Percentiles rank a stretch among this genome's conserved stretches.
Evolutionary conservation across 2,113 vertebrate genomes (phyloP).

Genomic region (Notothenia rossii): DNA sequence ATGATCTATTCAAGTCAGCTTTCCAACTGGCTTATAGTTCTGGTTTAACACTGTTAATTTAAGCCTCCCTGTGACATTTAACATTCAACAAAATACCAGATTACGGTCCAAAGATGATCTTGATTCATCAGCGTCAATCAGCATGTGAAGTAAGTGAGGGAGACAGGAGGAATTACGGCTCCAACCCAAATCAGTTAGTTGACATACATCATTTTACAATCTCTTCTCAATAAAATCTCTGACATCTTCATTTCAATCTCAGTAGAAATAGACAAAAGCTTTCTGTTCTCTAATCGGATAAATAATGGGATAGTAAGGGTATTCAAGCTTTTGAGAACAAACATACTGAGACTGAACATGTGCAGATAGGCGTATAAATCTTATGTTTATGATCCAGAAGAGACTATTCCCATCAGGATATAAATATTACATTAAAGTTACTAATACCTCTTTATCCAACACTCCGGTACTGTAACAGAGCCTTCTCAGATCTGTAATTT

Average conservation of each 20-base stretch:
- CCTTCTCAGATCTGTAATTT: too few relatives aligned
- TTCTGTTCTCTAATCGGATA: background rate
- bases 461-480: too few relatives aligned
- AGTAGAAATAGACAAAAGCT: background rate
- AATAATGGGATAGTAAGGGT: background rate
- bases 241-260: constrained; percentile 7
- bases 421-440: background rate
- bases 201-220: background rate
- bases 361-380: background rate
- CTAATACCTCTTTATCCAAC: background rate
- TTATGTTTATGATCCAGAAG: background rate
- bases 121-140: background rate
- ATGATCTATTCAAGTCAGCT: background rate
- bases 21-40: background rate
- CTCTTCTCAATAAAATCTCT: constrained; percentile 18
- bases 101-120: background rate
- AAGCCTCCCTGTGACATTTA: too few relatives aligned
- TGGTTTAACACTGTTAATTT: background rate
- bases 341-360: too few relatives aligned
- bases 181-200: background rate
- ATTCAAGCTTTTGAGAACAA: background rate
- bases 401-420: background rate
- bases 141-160: background rate
- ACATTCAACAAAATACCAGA: background rate
- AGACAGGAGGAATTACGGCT: background rate